Conservation (phyloP, 2,113 vertebrate species). For the Nipponia nippon region DNA sequence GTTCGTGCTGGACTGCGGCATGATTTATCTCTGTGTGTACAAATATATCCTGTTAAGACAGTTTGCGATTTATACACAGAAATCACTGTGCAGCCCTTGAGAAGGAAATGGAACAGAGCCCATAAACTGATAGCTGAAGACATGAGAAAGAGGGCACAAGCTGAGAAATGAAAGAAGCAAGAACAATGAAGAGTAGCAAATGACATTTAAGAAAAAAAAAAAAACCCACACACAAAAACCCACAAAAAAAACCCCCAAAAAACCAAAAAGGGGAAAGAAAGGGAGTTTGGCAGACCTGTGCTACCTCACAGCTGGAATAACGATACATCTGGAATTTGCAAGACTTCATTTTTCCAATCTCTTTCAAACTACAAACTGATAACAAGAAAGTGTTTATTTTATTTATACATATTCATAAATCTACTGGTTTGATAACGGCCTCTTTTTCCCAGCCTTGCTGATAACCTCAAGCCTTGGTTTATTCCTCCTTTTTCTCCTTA, state of each 20-base stretch:
- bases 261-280: neutral
- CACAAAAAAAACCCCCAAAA: neutral
- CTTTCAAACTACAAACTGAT: neutral
- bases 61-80: neutral
- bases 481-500: neutral
- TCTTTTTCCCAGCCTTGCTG: neutral
- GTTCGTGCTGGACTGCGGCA: neutral
- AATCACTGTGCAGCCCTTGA: neutral
- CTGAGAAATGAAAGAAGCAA: slow-evolving; percentile 2
- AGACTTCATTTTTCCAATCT: neutral
- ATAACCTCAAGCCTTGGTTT: neutral
- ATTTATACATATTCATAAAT: neutral
- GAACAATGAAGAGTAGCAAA: neutral
- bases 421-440: neutral
- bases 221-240: no score
- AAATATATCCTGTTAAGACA: neutral
- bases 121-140: neutral
- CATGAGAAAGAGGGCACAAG: neutral
- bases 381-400: neutral
- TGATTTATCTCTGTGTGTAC: neutral
- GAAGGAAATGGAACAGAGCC: neutral
- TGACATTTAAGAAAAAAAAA: neutral
- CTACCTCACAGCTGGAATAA: neutral
- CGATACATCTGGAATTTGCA: neutral
- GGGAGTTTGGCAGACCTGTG: neutral